Percentiles rank a stretch among this genome's conserved stretches.
Conservation (phyloP, 2,797 vertebrate genomes). For the Cirrhinus molitorella region DNA sequence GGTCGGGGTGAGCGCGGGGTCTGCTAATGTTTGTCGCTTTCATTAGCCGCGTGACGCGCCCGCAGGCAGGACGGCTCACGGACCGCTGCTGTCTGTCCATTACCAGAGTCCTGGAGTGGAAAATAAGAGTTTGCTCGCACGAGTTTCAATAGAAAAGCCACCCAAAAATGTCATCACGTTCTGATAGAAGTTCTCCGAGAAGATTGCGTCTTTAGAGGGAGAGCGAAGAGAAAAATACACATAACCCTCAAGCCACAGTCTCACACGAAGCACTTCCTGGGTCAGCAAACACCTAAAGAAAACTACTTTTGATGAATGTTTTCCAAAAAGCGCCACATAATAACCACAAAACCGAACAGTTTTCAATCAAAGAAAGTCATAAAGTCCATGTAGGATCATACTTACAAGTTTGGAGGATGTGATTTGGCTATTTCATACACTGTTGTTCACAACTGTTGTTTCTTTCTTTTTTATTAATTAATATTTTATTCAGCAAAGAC, state of each 20-base stretch:
- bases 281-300: not conserved
- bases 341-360: not conserved
- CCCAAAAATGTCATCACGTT: conserved; percentile 15
- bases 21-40: conserved; percentile 28
- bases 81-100: conserved; percentile 87
- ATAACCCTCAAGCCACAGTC: conserved; percentile 30
- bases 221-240: not conserved
- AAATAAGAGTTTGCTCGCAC: conserved; percentile 62
- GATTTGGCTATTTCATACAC: not conserved
- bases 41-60: conserved; percentile 13
- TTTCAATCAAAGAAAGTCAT: not conserved
- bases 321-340: not conserved
- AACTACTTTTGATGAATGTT: not conserved
- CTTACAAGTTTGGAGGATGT: not conserved
- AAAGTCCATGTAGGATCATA: not conserved
- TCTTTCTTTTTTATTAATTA: too few species aligned
- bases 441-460: too few species aligned
- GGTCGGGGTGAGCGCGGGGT: not conserved
- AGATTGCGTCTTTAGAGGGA: conserved; percentile 28
- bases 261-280: not conserved
- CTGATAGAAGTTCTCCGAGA: conserved; percentile 29
- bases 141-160: conserved; percentile 24
- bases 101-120: conserved; percentile 83
- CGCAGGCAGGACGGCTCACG: conserved; percentile 14
- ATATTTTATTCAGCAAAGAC: too few species aligned